These are phyloP conservation scores for Callyntrura sp. DNA, from an alignment of 2,888 invertebrate genomes.

Conservation along the genomic window DNA sequence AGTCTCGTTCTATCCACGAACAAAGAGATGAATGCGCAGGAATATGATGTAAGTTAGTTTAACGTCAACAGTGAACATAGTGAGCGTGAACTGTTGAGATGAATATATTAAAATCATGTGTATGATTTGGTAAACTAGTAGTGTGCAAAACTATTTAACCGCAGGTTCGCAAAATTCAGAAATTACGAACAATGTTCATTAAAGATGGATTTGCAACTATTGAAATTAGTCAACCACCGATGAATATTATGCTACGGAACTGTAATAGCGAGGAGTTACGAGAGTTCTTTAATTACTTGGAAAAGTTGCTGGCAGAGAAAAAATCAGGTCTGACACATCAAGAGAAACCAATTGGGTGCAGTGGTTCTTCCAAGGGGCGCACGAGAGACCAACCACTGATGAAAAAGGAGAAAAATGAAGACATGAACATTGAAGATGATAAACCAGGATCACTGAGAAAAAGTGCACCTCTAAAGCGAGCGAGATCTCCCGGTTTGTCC, in stretches of 20 bases:
- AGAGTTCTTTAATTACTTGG: conserved; percentile 30
- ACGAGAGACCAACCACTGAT: no score
- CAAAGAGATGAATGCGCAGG: conserved; percentile 55
- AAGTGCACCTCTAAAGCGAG: conserved; percentile 41
- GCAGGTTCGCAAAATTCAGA: conserved; percentile 65
- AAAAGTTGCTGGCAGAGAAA: neutral
- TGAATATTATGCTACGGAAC: conserved; percentile 70
- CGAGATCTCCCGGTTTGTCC: conserved; percentile 58
- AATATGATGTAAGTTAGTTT: conserved; percentile 70
- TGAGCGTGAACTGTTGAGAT: no score
- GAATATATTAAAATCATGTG: no score
- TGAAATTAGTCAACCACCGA: conserved; percentile 71
- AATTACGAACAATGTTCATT: conserved; percentile 61
- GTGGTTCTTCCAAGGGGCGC: neutral
- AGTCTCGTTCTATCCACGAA: conserved; percentile 66
- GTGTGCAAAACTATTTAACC: no score
- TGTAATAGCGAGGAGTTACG: conserved; percentile 40
- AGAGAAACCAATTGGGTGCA: neutral
- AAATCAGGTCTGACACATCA: neutral
- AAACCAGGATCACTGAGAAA: conserved; percentile 25
- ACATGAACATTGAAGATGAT: no score
- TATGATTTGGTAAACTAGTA: no score
- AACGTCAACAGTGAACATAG: neutral
- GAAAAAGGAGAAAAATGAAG: neutral
- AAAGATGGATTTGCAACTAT: conserved; percentile 71